Evolutionary conservation across 2,888 invertebrate genomes (phyloP).

Genomic region (Aphidoletes aphidimyza): DNA sequence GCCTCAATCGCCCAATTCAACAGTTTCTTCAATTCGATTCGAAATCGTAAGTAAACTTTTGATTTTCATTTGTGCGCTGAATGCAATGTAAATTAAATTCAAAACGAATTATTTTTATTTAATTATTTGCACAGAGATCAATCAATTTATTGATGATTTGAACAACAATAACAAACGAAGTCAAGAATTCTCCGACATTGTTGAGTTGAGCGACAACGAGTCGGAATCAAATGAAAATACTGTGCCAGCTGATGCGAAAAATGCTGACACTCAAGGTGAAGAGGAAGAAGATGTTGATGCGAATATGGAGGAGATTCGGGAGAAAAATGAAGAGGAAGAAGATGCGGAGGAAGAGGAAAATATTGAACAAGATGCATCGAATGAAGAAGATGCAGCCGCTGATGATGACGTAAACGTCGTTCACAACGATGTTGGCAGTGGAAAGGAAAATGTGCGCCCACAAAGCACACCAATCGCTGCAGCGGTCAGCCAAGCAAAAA

Average conservation of each 20-base stretch:
- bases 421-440: not conserved
- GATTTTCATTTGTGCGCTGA: not conserved
- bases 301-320: no score
- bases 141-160: no score
- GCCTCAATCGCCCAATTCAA: no score
- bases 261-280: no score
- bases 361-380: not conserved
- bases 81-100: not conserved
- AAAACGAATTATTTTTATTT: not conserved
- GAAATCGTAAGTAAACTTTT: not conserved
- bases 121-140: no score
- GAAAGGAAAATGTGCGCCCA: not conserved
- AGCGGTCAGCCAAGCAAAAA: no score
- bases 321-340: not conserved
- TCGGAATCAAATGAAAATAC: no score
- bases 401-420: not conserved
- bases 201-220: no score
- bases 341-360: not conserved
- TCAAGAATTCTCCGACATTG: no score
- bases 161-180: no score
- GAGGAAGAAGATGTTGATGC: no score
- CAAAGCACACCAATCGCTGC: not conserved
- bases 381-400: not conserved
- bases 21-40: not conserved
- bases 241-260: no score